Conservation (phyloP, 2,888 invertebrate genomes). For the Apocheima hispidaria region DNA sequence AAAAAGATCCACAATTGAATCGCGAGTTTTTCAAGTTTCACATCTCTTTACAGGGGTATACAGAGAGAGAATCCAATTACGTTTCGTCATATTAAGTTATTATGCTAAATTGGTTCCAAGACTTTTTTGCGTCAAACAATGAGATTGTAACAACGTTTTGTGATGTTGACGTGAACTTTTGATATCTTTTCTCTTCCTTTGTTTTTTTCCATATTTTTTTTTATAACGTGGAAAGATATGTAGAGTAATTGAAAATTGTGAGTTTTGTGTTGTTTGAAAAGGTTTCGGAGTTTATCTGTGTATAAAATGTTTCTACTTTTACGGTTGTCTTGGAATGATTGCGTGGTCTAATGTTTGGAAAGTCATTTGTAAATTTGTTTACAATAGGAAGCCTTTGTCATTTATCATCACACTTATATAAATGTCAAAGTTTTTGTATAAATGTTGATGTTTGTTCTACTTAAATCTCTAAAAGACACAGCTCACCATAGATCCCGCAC, state of each 20-base stretch:
- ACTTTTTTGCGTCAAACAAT: constrained; percentile 68
- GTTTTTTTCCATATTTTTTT: constrained; percentile 26
- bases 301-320: constrained; percentile 1
- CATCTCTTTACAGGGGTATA: constrained; percentile 52
- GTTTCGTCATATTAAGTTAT: constrained; percentile 78
- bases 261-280: constrained; percentile 13
- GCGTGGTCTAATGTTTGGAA: no score
- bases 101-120: constrained; percentile 76
- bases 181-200: constrained; percentile 44
- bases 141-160: constrained; percentile 48
- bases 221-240: constrained; percentile 18
- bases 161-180: constrained; percentile 42
- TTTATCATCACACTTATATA: no score
- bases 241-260: constrained; percentile 28
- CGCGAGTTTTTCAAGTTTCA: constrained; percentile 42
- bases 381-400: neutral
- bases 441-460: no score
- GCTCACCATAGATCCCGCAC: no score
- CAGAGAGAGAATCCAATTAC: constrained; percentile 73
- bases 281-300: neutral
- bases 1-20: constrained; percentile 12
- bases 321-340: neutral
- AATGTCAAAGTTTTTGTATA: no score
- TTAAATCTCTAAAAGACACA: no score
- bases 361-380: neutral